Base-by-base conservation (phyloP, 2,113 vertebrate genomes). In the Lamprotornis superbus region DNA sequence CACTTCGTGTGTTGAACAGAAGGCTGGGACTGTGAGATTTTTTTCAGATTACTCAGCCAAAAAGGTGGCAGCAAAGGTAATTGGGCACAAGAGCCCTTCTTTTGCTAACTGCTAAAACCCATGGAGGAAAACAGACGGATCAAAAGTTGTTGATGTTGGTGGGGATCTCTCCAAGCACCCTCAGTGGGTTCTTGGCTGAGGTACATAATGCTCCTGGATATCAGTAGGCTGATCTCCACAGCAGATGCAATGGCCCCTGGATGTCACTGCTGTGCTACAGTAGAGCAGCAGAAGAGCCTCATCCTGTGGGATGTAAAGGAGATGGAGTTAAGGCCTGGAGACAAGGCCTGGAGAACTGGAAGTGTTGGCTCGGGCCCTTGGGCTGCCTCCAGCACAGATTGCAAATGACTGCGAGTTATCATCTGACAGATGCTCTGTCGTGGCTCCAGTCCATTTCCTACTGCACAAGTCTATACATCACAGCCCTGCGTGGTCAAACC, bases 201-300 rank as follows among this genome's bases (percentile, higher is more conserved):
- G 75, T 83, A 30, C 50, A 55, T 15, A 30, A 30, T 42, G 75
- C 64, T 81, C 44, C 60, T 74, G 64, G 68, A 49, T 96, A 96
- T 95, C 92, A 81, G 73, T 49, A 93, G 90, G 57, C 85, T 89
- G 85, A 97, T 94, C 94, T 93, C 92, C 87, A 89, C 73, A 93
- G 94, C 94, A 90, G 88, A 46, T 71, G 83, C 92, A 96, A 93
- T 90, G 94, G 96, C 92, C 95, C 96, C 95, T 96, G 94, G 92
- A 96, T 94, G 90, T 97, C 96, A 97, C 94, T 97, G 94, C 95
- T 92, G 92, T 96, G 93, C 96, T 96, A 11, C 90, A 78, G 79
- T 78, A 93, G 71, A 96, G 68, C 42, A 95, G 88, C 79, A 71
- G 52, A 49, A 40, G 90, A 92, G 68, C 52, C 56, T 95, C 67